A percentile compares a stretch with the other conserved stretches of the same genome.
phyloP scores from a whole-genome alignment of 2,113 vertebrate species.

The Clarias magur region DNA sequence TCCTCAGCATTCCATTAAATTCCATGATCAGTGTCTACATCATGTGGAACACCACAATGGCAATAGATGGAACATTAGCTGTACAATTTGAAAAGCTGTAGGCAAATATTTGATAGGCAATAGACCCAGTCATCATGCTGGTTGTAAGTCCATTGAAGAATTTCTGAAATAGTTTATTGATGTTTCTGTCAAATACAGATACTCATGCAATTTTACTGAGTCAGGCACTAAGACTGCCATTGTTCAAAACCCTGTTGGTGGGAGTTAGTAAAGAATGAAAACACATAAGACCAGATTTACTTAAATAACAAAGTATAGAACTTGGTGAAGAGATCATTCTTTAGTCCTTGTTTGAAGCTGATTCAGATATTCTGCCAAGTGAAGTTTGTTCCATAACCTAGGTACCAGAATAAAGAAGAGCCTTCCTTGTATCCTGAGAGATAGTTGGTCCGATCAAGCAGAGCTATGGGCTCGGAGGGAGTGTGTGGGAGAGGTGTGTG shows the following conservation, averaged over 20 bases:
- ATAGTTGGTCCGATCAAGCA: not conserved
- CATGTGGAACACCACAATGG: not conserved
- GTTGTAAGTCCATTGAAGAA: not conserved
- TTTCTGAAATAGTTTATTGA: not conserved
- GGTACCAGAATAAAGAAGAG: not conserved
- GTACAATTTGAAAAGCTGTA: not conserved
- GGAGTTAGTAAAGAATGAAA: not conserved
- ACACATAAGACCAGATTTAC: not conserved
- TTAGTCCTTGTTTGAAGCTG: not conserved
- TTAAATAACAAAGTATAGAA: not conserved
- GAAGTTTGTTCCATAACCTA: not conserved
- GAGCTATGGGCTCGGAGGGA: not conserved
- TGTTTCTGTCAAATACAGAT: not conserved
- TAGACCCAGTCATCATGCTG: not conserved
- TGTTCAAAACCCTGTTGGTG: not conserved
- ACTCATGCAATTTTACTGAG: not conserved
- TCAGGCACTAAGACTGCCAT: not conserved
- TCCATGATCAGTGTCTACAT: not conserved
- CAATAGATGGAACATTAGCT: not conserved
- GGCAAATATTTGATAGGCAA: not conserved
- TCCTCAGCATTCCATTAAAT: not conserved
- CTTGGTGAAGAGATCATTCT: not conserved
- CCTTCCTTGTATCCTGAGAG: not conserved
- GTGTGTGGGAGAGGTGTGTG: not conserved
- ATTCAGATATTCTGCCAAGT: not conserved